These are phyloP conservation scores for Drosophila pegasa DNA, from an alignment of 2,888 invertebrate species.

Conservation along the genomic window DNA sequence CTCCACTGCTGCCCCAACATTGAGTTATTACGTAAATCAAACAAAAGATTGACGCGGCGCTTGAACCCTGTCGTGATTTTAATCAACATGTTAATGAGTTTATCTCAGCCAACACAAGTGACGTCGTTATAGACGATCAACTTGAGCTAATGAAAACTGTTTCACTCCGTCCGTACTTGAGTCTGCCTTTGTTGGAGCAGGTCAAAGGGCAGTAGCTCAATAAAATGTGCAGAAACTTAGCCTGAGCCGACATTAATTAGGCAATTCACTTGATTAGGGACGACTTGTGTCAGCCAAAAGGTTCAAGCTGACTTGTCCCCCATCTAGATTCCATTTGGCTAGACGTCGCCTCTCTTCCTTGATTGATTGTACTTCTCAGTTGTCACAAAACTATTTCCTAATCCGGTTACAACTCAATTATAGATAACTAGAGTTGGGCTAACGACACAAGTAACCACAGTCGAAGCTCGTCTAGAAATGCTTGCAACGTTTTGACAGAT, in stretches of 20 bases:
- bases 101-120: conserved; percentile 53
- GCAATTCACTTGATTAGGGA: neutral
- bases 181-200: neutral
- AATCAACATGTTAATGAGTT: conserved; percentile 72
- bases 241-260: neutral
- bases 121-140: conserved; percentile 35
- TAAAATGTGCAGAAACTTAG: conserved; percentile 7
- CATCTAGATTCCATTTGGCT: neutral
- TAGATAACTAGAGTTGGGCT: conserved; percentile 20
- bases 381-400: neutral
- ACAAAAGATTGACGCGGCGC: conserved; percentile 58
- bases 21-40: conserved; percentile 73
- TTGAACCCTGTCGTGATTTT: conserved; percentile 57
- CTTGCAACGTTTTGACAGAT: conserved; percentile 70
- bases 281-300: neutral
- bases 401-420: conserved; percentile 39
- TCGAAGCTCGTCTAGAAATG: conserved; percentile 11
- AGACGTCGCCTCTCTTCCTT: neutral
- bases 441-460: conserved; percentile 26
- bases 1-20: conserved; percentile 6
- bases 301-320: neutral
- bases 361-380: neutral
- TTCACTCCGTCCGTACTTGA: conserved; percentile 7
- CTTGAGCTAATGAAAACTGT: conserved; percentile 34
- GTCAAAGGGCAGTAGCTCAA: conserved; percentile 9